These are phyloP conservation scores for Rallus crepitans DNA, from an alignment of 2,797 vertebrate genomes.

Conservation along the genomic window DNA sequence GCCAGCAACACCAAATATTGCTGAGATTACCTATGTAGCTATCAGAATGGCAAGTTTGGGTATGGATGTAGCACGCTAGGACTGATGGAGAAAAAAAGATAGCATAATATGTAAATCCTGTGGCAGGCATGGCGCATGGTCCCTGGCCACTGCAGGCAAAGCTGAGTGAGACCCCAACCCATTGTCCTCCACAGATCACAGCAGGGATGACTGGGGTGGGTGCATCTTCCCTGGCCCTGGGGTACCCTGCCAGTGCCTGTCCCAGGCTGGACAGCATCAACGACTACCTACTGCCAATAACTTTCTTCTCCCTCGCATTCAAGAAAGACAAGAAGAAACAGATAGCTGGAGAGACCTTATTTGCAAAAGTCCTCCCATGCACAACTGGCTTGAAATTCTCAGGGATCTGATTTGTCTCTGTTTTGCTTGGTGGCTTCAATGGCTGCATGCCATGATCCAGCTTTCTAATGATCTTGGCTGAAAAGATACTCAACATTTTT, in stretches of 20 bases:
- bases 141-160: neutral
- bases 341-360: neutral
- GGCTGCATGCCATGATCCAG: neutral
- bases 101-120: neutral
- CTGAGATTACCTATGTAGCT: neutral
- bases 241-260: fast-evolving
- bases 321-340: neutral
- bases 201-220: fast-evolving
- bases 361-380: neutral
- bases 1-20: neutral
- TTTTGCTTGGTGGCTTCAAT: neutral
- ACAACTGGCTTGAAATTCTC: neutral
- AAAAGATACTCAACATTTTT: neutral
- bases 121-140: neutral
- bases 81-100: neutral
- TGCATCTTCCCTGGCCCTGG: neutral
- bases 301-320: neutral
- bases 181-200: neutral
- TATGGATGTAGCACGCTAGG: neutral
- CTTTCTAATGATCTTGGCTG: neutral
- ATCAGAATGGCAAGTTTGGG: neutral
- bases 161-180: fast-evolving
- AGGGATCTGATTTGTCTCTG: neutral
- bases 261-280: fast-evolving
- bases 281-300: fast-evolving